Evolutionary conservation across 2,113 vertebrate genomes (phyloP), one percentile per base, ranked within the genome.

Genomic region (Podiceps cristatus): DNA sequence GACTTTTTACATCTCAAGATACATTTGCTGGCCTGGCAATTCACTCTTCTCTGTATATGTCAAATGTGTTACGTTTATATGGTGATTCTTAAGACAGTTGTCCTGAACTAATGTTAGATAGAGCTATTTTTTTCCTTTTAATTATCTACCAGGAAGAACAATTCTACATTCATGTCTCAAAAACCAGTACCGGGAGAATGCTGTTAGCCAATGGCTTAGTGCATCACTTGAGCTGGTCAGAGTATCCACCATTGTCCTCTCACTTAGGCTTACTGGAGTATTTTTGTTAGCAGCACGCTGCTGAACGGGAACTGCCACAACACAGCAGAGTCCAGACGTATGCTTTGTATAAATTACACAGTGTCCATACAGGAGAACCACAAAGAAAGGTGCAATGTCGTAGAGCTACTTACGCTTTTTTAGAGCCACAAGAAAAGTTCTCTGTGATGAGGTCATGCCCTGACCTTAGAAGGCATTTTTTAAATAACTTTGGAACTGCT

Each of bases 1-100:
- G 96, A 96, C 93, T 97, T 97, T 94, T 95, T 94, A 91, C 95
- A 90, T 95, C 88, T 97, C 75, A 71, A 92, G 88, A 95, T 95
- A 63, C 67, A 90, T 96, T 95, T 95, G 63, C 78, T 83, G 78
- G 88, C 59, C 92, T 94, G 68, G 89, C 93, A 96, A 73, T 95
- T 90, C 66, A 29, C 35, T 95, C 85, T 75, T 71, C 67, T 88
- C 67, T 96, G 59, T 74, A 90, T 52, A 71, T 86, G 88, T 94
- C 91, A 85, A 75, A 86, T 89, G 60, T 72, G n/a, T 73, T 93
- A 52, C 10, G 0, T 81, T 94, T 92, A 68, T 90, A 47, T 68
- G 42, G 44, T 63, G 88, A 45, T 77, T 72, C 47, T 78, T 86
- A 67, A 95, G 55, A 17, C 13, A 77, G 71, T 33, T 75, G 50